Base-by-base conservation (phyloP, 1,140 invertebrate genomes). In the Camponotus floridanus region DNA sequence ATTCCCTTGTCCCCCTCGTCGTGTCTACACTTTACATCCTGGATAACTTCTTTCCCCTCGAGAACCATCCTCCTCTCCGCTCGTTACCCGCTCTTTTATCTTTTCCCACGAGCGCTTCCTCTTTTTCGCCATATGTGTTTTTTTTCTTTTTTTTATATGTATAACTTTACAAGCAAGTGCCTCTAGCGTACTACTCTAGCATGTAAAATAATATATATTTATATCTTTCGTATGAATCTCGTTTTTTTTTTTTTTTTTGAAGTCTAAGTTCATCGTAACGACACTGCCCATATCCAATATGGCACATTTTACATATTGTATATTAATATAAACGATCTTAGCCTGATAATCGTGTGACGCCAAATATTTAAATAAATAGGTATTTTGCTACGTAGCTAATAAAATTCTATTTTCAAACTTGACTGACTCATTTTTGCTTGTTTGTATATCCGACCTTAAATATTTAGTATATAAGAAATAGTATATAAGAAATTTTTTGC, bases 341-440 rank as follows among this genome's bases (percentile, higher is more conserved):
- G 92, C 93, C 90, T 92, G 88, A 88, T 94, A 94, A 94, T 92
- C 83, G 90, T 92, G 92, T 93, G 92, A 94, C 91, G 91, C 94
- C 94, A 95, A 94, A 94, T 95, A 95, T 95, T 94, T 94, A 94
- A 94, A 92, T 94, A 86, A 89, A 90, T 93, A 94, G 89, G 92
- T 94, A 94, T 94, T 94, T 94, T 94, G 92, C 92, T 94, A 94
- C 93, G 91, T 94, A 95, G 92, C 91, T 93, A 92, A 92, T 91
- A 92, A 92, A 91, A 92, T 92, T 91, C 89, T 93, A 91, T 91
- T 91, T 90, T 91, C 80, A 92, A 89, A 89, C 87, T 71, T 92
- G 87, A 85, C 76, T 78, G 76, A 83, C 84, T 91, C 68, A 86
- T 71, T 86, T 62, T 73, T 39, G 33, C 57, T 48, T 70, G 21